Base-by-base conservation (phyloP, 1,140 invertebrate species). In the Cotesia typhae region DNA sequence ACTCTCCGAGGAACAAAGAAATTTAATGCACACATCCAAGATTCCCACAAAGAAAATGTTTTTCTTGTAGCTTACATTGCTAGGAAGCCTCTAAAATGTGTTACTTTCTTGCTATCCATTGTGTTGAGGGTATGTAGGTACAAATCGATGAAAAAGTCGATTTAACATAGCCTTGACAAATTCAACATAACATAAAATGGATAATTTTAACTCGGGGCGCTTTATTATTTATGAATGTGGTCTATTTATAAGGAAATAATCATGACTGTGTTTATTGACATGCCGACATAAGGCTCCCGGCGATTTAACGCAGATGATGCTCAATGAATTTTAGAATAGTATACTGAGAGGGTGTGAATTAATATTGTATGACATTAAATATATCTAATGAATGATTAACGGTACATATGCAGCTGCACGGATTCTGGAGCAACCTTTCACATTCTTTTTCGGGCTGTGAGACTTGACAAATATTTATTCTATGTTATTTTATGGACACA, bases 371-470 rank as follows among this genome's bases (percentile, higher is more conserved):
- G 57, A 59, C 57, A 20, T 59, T 9, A 20, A 17, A 28, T 59
- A 20, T 59, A 59, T 59, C 28, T 28, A 59, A 59, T 28, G 20
- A 59, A 20, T 59, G 17, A 59, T 59, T 4, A 10, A 59, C 28
- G 20, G 7, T 59, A 59, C 14, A 59, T 20, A 59, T 59, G 57
- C 57, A 59, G 57, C 57, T 59, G 57, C 57, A 59, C 57, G 57
- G 20, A 59, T 59, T 59, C 9, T 59, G 17, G 41, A 47, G 6
- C 28, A 17, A 28, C 57, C 57, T 17, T 59, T 14, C 3, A 20
- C 5, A 59, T 7, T 59, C 2, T 14, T 5, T 28, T 9, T 28
- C 57, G 17, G 0, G 7, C 10, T 47, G 5, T 47, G 10, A 7
- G 57, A 59, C 28, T 10, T 59, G 57, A 59, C 57, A 28, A 3